Conservation (phyloP, 2,113 vertebrate genomes). For the Chionomys nivalis region DNA sequence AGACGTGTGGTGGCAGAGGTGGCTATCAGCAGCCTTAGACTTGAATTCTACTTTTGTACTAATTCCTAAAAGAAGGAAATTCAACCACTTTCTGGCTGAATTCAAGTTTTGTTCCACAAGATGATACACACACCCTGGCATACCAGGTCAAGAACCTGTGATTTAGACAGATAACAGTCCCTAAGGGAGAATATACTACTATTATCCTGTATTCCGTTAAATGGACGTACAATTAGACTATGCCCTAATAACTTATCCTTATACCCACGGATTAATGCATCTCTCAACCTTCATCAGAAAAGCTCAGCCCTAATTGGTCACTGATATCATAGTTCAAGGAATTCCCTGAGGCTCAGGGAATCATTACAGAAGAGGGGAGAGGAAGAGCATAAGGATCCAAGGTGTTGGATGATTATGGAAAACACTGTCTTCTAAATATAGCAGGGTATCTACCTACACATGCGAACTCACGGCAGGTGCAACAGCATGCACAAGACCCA, state of each 20-base stretch:
- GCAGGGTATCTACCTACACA: not conserved
- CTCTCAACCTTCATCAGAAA: not conserved
- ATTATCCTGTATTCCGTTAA: not conserved
- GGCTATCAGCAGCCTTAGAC: not conserved
- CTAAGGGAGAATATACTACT: not conserved
- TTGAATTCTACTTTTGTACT: not conserved
- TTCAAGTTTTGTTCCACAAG: not conserved
- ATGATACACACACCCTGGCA: not conserved
- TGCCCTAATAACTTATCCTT: not conserved
- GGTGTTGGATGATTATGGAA: not conserved
- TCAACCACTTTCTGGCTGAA: not conserved
- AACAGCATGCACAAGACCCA: not conserved
- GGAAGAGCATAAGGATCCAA: not conserved
- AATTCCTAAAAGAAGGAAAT: not conserved
- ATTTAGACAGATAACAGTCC: not conserved
- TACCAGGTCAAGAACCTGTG: not conserved
- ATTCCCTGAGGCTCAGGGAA: not conserved
- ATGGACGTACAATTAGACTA: not conserved
- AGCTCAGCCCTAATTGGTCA: not conserved
- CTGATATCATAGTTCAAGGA: not conserved
- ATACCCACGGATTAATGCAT: not conserved
- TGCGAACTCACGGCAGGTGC: not conserved
- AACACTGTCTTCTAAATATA: not conserved
- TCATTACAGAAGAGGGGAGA: not conserved
- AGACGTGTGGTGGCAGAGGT: not conserved